phyloP scores from a whole-genome alignment of 2,113 vertebrate genomes.

The Notarius quadriscutis region DNA sequence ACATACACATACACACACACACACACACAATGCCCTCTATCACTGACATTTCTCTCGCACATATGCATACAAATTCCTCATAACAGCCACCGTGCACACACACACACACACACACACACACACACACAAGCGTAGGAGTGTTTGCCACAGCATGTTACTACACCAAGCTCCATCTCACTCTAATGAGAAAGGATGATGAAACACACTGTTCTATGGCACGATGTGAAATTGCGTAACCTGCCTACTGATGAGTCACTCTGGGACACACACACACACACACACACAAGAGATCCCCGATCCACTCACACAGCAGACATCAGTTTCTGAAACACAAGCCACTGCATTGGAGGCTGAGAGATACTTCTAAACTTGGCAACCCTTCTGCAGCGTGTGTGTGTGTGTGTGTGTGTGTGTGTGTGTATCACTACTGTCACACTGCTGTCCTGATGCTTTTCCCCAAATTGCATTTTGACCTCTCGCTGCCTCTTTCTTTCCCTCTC shows the following conservation, averaged over 20 bases:
- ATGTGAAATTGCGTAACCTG: conserved; percentile 30
- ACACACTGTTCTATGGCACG: conserved; percentile 22
- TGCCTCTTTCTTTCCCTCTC: neutral
- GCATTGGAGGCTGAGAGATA: conserved; percentile 2
- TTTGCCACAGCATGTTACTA: conserved; percentile 12
- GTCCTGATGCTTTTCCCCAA: conserved; percentile 3
- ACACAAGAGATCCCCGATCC: neutral
- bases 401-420: conserved; percentile 16
- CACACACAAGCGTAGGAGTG: neutral
- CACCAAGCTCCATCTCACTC: conserved; percentile 13
- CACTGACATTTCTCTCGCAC: conserved; percentile 3
- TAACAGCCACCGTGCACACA: neutral
- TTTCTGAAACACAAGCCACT: conserved; percentile 1
- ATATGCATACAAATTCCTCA: neutral
- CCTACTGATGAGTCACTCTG: conserved; percentile 36
- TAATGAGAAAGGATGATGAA: conserved; percentile 30
- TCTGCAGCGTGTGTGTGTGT: neutral
- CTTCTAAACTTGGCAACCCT: conserved; percentile 7
- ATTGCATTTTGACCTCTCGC: neutral
- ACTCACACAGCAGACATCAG: neutral
- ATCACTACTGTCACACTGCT: neutral
- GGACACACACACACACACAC: conserved; percentile 21
- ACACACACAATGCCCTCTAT: conserved; percentile 7
- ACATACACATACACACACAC: conserved; percentile 8
- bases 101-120: conserved; percentile 8